Evolutionary conservation across 2,113 vertebrate species (phyloP).

Genomic region (Heterotis niloticus): DNA sequence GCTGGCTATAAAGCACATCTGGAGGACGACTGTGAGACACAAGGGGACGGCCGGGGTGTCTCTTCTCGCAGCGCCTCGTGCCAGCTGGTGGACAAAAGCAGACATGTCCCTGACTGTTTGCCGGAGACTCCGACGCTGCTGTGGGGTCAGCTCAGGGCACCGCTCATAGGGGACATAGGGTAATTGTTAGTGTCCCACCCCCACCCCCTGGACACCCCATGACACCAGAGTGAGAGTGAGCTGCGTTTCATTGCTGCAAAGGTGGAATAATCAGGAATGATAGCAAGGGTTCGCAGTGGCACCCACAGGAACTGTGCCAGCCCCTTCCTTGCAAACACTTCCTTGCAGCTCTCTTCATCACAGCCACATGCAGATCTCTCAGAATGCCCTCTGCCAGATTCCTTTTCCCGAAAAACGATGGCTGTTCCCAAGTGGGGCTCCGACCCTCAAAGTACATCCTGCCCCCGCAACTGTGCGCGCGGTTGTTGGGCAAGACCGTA

Average conservation of each 20-base stretch:
- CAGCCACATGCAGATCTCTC: background rate
- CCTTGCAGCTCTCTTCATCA: background rate
- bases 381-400: conserved; percentile 12
- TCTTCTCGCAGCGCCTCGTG: too few species aligned
- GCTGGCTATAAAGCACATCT: too few species aligned
- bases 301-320: background rate
- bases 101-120: too few species aligned
- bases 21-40: too few species aligned
- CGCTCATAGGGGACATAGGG: too few species aligned
- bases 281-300: background rate
- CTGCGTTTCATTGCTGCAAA: background rate
- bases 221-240: conserved; percentile 3
- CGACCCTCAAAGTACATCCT: background rate
- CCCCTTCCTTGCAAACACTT: background rate
- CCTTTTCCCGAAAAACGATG: conserved; percentile 2
- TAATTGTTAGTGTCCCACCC: background rate
- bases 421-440: background rate
- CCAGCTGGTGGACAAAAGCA: too few species aligned
- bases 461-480: too few species aligned
- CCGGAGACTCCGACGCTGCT: too few species aligned
- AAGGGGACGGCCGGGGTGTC: too few species aligned
- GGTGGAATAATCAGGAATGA: conserved; percentile 11
- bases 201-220: background rate
- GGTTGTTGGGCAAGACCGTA: background rate
- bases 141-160: too few species aligned